These are phyloP conservation scores for Callipepla californica DNA, from an alignment of 2,113 vertebrate species.

Conservation along the genomic window DNA sequence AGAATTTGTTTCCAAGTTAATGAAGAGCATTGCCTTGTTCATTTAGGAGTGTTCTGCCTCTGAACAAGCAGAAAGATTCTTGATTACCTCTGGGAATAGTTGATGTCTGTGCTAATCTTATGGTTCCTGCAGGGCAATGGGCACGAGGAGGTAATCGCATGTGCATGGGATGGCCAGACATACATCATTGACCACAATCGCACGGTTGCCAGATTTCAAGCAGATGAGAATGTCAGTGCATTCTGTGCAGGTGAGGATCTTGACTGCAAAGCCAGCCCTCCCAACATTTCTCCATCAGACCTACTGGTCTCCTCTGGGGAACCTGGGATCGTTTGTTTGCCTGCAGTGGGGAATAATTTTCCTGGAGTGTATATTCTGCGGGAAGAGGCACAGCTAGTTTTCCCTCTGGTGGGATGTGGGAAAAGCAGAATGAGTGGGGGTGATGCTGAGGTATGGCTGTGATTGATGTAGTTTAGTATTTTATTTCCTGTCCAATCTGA, in stretches of 20 bases:
- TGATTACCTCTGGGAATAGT: not conserved
- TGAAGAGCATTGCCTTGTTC: not conserved
- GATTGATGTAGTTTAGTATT: not conserved
- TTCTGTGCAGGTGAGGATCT: conserved; percentile 92
- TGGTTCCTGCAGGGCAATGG: conserved; percentile 88
- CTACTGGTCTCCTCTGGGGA: not conserved
- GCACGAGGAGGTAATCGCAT: conserved; percentile 95
- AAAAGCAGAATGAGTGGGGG: not conserved
- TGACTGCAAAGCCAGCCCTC: not conserved
- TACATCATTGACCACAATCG: conserved; percentile 97
- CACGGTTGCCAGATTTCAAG: conserved; percentile 94
- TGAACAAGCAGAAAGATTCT: not conserved
- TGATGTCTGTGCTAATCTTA: not conserved
- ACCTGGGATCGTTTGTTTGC: not conserved
- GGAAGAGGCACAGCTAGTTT: not conserved
- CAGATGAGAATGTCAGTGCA: conserved; percentile 96
- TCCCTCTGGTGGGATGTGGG: not conserved
- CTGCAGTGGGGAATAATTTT: not conserved
- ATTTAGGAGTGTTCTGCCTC: not conserved
- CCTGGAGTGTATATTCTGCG: not conserved
- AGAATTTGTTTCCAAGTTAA: not conserved
- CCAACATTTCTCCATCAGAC: not conserved
- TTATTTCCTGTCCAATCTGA: not conserved
- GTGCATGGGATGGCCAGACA: conserved; percentile 97
- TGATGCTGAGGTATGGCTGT: not conserved